Evolutionary conservation across 2,888 invertebrate species (phyloP).

Genomic region (Lycophotia porphyrea): DNA sequence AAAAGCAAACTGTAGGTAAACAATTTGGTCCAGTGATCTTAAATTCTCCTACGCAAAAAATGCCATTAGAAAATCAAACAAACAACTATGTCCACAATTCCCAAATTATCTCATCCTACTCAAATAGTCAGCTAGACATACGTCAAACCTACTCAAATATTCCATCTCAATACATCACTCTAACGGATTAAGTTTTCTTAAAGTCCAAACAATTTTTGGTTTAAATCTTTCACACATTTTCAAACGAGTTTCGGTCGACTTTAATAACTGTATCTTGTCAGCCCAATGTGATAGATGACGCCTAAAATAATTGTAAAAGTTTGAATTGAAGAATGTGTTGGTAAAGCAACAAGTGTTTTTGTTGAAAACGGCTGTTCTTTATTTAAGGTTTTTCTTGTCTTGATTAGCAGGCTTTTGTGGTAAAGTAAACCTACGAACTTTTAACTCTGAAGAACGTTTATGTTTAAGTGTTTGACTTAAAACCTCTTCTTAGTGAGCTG

Average conservation of each 20-base stretch:
- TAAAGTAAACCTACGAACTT: not conserved
- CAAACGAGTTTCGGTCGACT: slow-evolving; percentile 32
- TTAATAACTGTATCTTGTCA: slow-evolving; percentile 47
- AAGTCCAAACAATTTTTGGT: slow-evolving; percentile 51
- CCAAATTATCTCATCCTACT: slow-evolving; percentile 1
- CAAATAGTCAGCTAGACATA: not conserved
- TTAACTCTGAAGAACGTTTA: not conserved
- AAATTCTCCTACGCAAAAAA: not conserved
- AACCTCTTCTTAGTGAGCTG: not conserved
- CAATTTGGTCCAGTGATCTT: too few species aligned
- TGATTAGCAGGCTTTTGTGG: not conserved
- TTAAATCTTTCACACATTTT: slow-evolving; percentile 54
- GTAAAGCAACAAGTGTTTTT: slow-evolving; percentile 21
- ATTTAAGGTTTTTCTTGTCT: not conserved
- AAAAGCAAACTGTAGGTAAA: not conserved
- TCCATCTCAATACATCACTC: slow-evolving; percentile 55
- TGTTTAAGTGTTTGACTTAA: not conserved
- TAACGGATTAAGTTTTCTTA: slow-evolving; percentile 45
- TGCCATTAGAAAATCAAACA: not conserved
- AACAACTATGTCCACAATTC: not conserved
- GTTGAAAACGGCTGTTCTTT: not conserved
- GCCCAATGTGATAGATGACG: slow-evolving; percentile 40
- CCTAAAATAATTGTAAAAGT: slow-evolving; percentile 37
- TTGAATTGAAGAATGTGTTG: slow-evolving; percentile 13
- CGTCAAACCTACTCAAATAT: slow-evolving; percentile 47